Evolutionary conservation across 2,113 vertebrate species (phyloP), one percentile per base, ranked within the genome.

Genomic region (Callipepla squamata): DNA sequence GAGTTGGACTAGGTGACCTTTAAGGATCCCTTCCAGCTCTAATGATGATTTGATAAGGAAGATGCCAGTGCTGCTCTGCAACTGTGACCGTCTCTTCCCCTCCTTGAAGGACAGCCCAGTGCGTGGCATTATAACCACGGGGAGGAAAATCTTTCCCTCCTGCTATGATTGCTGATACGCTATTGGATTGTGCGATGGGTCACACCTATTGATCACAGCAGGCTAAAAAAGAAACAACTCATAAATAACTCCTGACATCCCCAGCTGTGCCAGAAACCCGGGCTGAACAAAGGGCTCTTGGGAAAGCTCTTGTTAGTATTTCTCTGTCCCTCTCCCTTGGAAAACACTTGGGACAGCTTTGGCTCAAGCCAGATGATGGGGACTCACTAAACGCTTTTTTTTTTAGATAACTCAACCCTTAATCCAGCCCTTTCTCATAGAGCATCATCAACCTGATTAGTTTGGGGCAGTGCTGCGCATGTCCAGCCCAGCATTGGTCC

Each of bases 121-220:
- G 34, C 1, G 1, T 63, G 73, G 13, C 73, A 44, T 38, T 34
- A 1, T 34, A 51, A 25, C 59, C 1, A 1, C 45, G 30, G 67
- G 42, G 78, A 40, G 75, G 78, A 87, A 44, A 62, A 67, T 74
- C 68, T 74, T 61, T 87, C 9, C 69, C 48, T 63, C 74, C 92
- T 93, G 90, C 77, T 58, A 48, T 26, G 61, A 14, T 34, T 32
- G 90, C 89, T 96, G 83, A 5, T 61, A 17, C 1, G 80, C 21
- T 62, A 92, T 89, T 82, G 96, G 89, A 82, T 82, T 77, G 48
- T 93, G 84, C 2, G 47, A 81, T 69, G 87, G 84, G 94, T 94
- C 84, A 77, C 79, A 85, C 62, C 66, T 92, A 95, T 96, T 89
- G 96, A 94, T 95, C 92, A 66, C 92, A 94, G 86, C 80, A 48